phyloP scores from a whole-genome alignment of 2,797 vertebrate genomes.

The Morus bassanus region DNA sequence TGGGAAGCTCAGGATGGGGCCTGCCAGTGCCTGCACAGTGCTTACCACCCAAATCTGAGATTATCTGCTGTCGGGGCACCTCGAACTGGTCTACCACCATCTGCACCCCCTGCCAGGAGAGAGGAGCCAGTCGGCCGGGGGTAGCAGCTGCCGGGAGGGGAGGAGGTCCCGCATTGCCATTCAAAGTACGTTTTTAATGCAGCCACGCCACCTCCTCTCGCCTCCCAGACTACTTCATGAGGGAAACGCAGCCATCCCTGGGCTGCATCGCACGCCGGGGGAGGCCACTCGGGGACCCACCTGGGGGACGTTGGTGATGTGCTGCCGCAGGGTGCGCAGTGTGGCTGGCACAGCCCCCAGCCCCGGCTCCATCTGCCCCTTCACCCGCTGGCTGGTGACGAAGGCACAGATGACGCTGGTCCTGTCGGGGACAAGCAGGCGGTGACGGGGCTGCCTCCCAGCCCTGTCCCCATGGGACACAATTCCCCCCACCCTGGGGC shows the following conservation, averaged over 20 bases:
- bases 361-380: conserved; percentile 64
- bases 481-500: rapidly evolving
- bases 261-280: rapidly evolving
- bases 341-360: conserved; percentile 51
- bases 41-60: conserved; percentile 74
- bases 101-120: conserved; percentile 71
- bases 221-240: neutral
- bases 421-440: neutral
- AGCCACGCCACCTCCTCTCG: neutral
- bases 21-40: rapidly evolving
- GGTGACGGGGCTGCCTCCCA: neutral
- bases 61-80: conserved; percentile 71
- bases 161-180: neutral
- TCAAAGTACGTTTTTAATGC: neutral
- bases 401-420: conserved; percentile 75
- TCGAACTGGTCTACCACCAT: conserved; percentile 71
- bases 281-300: conserved; percentile 21
- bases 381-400: conserved; percentile 72
- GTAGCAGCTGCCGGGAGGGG: neutral
- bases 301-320: conserved; percentile 66
- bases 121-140: neutral
- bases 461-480: rapidly evolving
- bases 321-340: conserved; percentile 61
- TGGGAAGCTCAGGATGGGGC: rapidly evolving
- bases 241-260: neutral